These are phyloP conservation scores for Arctia plantaginis DNA, from an alignment of 2,888 invertebrate genomes.

Conservation along the genomic window DNA sequence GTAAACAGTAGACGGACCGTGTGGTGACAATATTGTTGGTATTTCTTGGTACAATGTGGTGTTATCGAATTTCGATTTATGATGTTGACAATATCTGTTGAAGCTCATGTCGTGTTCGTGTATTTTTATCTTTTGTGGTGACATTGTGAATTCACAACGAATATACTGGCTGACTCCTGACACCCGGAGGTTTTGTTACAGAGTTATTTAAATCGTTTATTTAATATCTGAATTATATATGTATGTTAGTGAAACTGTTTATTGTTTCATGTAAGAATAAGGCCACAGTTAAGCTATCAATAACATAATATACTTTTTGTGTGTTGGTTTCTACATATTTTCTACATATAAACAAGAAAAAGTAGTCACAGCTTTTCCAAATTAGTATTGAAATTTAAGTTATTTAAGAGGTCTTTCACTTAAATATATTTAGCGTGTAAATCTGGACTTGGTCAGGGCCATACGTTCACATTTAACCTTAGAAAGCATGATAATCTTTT, in stretches of 20 bases:
- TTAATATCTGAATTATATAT: constrained; percentile 18
- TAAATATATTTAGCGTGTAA: neutral
- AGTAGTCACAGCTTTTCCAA: neutral
- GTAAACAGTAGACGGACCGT: constrained; percentile 32
- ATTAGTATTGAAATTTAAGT: neutral
- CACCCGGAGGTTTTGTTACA: constrained; percentile 42
- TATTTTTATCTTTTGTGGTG: constrained; percentile 68
- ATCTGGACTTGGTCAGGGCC: neutral
- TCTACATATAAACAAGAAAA: neutral
- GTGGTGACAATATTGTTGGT: constrained; percentile 63
- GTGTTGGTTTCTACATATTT: neutral
- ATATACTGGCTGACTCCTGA: constrained; percentile 32
- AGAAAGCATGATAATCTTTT: neutral
- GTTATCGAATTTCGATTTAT: constrained; percentile 85
- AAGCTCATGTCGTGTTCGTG: constrained; percentile 72
- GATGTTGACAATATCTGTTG: constrained; percentile 70
- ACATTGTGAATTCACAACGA: constrained; percentile 64
- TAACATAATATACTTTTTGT: neutral
- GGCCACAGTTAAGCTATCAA: neutral
- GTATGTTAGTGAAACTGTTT: neutral
- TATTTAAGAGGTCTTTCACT: too few species aligned
- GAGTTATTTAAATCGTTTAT: constrained; percentile 45
- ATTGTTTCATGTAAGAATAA: neutral
- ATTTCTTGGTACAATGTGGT: constrained; percentile 43
- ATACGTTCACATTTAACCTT: neutral